Evolutionary conservation across 2,113 vertebrate genomes (phyloP).

Genomic region (Nibea albiflora): DNA sequence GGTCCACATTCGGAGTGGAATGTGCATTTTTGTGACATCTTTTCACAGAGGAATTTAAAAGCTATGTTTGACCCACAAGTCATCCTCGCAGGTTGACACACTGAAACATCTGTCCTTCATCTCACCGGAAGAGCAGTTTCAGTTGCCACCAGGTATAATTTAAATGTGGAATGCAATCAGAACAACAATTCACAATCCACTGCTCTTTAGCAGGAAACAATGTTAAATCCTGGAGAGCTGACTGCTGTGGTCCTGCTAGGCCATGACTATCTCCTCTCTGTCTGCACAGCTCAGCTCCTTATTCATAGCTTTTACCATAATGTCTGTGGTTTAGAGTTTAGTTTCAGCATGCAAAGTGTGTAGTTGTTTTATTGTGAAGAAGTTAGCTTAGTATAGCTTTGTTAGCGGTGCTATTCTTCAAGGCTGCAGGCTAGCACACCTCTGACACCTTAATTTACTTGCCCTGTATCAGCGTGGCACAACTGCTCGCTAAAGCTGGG

Average conservation of each 20-base stretch:
- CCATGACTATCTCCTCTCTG: no score
- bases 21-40: constrained; percentile 16
- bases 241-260: not conserved
- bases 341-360: not conserved
- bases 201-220: not conserved
- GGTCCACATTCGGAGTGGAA: not conserved
- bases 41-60: constrained; percentile 13
- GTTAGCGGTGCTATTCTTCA: not conserved
- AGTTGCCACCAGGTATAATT: constrained; percentile 5
- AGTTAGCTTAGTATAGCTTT: not conserved
- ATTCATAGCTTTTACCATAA: not conserved
- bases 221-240: not conserved
- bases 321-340: not conserved
- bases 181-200: not conserved
- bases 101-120: constrained; percentile 25
- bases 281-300: not conserved
- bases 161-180: constrained; percentile 8
- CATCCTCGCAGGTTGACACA: constrained; percentile 12
- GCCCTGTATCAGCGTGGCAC: no score
- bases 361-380: not conserved
- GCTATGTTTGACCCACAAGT: constrained; percentile 4
- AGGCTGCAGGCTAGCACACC: no score
- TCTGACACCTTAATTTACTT: no score
- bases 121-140: not conserved
- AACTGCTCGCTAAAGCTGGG: no score